Percentiles rank a stretch among this genome's conserved stretches.
Conservation (phyloP, 2,888 invertebrate species). For the Abrostola tripartita region DNA sequence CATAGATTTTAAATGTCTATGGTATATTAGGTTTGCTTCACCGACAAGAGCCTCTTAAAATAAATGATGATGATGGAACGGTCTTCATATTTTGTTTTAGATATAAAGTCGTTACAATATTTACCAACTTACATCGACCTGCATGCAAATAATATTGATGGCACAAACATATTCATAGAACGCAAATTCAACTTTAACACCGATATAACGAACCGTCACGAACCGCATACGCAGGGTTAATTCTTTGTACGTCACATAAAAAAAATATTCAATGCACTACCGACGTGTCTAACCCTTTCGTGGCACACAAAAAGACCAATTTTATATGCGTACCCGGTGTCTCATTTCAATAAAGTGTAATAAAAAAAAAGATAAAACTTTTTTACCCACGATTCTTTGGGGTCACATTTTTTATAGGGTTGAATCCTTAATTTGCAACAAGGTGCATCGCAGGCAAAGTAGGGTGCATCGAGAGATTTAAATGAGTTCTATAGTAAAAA, state of each 20-base stretch:
- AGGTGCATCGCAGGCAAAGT: conserved; percentile 85
- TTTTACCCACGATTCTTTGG: conserved; percentile 87
- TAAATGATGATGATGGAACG: no score
- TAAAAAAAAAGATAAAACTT: conserved; percentile 84
- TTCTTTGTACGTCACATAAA: conserved; percentile 65
- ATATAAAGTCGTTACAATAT: background rate
- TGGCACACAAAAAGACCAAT: conserved; percentile 82
- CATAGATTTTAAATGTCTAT: no score
- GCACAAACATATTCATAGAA: conserved; percentile 27
- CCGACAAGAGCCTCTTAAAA: no score
- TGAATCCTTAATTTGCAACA: conserved; percentile 88
- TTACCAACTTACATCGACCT: conserved; percentile 1
- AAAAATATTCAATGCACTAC: conserved; percentile 73
- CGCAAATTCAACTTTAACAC: conserved; percentile 83
- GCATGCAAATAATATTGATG: conserved; percentile 13
- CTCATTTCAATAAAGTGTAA: conserved; percentile 87
- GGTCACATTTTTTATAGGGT: conserved; percentile 84
- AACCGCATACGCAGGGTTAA: conserved; percentile 81
- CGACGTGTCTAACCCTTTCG: conserved; percentile 79
- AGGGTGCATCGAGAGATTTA: conserved; percentile 80
- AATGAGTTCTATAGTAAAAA: conserved; percentile 84
- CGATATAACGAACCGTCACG: conserved; percentile 81
- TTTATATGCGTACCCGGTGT: conserved; percentile 86
- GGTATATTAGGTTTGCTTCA: no score
- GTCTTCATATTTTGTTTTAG: no score